phyloP scores from a whole-genome alignment of 2,113 vertebrate genomes.

The Carlito syrichta region DNA sequence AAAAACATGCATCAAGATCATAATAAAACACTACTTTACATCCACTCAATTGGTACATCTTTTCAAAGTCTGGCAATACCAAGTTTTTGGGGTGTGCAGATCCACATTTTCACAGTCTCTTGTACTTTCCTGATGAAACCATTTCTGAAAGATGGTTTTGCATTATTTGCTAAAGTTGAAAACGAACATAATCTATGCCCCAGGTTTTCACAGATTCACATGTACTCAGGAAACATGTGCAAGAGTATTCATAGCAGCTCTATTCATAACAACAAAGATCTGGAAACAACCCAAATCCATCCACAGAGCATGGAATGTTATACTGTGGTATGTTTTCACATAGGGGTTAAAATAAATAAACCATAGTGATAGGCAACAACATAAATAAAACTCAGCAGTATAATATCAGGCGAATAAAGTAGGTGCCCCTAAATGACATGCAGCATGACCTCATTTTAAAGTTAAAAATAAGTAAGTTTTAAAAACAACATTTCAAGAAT shows the following conservation, averaged over 20 bases:
- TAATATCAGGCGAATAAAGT: background rate
- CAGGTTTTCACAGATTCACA: background rate
- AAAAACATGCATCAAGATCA: background rate
- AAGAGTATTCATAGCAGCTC: background rate
- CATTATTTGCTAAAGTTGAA: constrained; percentile 13
- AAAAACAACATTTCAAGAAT: background rate
- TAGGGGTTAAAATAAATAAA: background rate
- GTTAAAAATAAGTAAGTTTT: background rate
- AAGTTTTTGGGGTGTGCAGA: background rate
- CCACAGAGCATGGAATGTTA: background rate
- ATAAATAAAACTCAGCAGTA: background rate
- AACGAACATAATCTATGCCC: constrained; percentile 5
- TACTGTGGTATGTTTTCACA: background rate
- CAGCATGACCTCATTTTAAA: background rate
- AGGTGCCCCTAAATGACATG: background rate
- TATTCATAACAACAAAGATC: constrained; percentile 17
- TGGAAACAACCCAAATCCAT: background rate
- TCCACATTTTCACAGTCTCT: background rate
- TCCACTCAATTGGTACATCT: background rate
- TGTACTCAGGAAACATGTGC: constrained; percentile 44
- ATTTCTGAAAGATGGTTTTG: background rate
- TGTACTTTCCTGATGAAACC: background rate
- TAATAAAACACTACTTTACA: background rate
- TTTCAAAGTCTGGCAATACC: background rate
- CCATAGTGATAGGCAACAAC: background rate